Evolutionary conservation across 1,140 invertebrate species (phyloP).

Genomic region (Lutraria rhynchaena): DNA sequence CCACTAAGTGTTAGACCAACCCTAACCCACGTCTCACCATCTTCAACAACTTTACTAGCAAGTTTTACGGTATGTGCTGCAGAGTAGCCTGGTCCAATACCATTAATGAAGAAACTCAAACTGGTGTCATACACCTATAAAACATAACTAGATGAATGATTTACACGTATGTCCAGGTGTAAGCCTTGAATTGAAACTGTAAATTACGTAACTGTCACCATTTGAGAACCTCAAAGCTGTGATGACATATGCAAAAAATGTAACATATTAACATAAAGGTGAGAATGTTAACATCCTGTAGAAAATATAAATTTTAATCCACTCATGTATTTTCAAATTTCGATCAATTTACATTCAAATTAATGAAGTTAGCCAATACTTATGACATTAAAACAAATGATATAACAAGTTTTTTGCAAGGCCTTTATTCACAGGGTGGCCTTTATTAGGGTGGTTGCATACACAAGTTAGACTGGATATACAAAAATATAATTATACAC

Average conservation of each 20-base stretch:
- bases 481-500: too few species aligned
- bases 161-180: neutral
- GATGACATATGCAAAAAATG: neutral
- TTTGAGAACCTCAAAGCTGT: neutral
- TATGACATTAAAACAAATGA: too few species aligned
- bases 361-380: too few species aligned
- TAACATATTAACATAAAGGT: too few species aligned
- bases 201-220: neutral
- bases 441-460: too few species aligned
- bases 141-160: neutral
- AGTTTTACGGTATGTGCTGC: constrained; percentile 63
- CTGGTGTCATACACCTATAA: constrained; percentile 64
- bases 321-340: too few species aligned
- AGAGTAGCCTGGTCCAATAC: constrained; percentile 67
- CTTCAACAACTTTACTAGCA: constrained; percentile 63
- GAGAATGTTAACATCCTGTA: too few species aligned
- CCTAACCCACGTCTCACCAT: constrained; percentile 59
- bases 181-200: neutral
- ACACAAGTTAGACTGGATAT: too few species aligned
- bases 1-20: constrained; percentile 72
- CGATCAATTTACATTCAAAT: too few species aligned
- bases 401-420: too few species aligned
- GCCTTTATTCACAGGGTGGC: too few species aligned
- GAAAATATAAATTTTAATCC: too few species aligned
- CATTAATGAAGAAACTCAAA: constrained; percentile 78